phyloP scores from a whole-genome alignment of 2,797 vertebrate genomes.

The Lophotriccus pileatus region DNA sequence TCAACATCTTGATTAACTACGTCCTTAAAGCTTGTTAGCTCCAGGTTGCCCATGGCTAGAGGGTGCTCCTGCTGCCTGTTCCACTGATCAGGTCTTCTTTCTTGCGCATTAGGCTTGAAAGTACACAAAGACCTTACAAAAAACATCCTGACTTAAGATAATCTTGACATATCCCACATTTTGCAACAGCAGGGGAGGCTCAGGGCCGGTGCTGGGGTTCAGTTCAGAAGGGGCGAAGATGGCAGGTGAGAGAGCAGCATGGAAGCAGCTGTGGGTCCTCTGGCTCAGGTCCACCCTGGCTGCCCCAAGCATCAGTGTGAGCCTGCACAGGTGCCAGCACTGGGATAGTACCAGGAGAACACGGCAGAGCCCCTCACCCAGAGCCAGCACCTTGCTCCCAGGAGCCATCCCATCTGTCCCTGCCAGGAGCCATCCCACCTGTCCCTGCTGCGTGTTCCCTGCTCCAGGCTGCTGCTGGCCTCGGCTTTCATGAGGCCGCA shows the following conservation, averaged over 20 bases:
- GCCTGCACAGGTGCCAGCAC: not conserved
- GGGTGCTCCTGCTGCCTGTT: not conserved
- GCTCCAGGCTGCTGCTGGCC: not conserved
- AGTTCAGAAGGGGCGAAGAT: too few relatives aligned
- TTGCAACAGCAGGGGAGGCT: not conserved
- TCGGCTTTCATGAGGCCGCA: not conserved
- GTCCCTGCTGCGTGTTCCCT: fast-evolving
- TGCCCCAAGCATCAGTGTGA: not conserved
- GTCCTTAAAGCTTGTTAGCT: not conserved
- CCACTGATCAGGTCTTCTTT: not conserved
- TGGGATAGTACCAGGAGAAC: not conserved
- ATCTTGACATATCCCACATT: not conserved
- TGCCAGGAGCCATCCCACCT: not conserved
- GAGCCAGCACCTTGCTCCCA: not conserved
- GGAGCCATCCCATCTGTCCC: not conserved
- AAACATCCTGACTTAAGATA: not conserved
- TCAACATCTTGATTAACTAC: not conserved
- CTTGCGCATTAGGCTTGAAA: not conserved
- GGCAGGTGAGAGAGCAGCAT: not conserved
- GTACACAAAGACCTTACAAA: not conserved
- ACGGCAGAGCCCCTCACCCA: not conserved
- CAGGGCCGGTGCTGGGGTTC: too few relatives aligned
- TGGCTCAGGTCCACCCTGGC: not conserved
- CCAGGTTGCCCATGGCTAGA: not conserved
- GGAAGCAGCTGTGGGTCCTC: fast-evolving